A percentile compares a stretch with the other conserved stretches of the same genome.
phyloP scores from a whole-genome alignment of 2,888 invertebrate species.

The Meliscaeva auricollis region DNA sequence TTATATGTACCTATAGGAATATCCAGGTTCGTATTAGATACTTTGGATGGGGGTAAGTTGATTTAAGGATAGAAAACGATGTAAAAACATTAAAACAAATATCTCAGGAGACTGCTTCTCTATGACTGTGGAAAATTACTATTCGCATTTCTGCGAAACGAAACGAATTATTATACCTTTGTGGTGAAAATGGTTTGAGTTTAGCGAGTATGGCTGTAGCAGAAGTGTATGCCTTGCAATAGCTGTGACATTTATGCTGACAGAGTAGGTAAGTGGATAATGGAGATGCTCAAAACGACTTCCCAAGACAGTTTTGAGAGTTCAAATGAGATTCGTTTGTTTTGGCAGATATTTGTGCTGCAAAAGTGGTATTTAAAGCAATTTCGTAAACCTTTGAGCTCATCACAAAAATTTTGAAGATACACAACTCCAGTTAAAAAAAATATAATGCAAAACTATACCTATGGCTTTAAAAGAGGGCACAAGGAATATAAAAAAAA shows the following conservation, averaged over 20 bases:
- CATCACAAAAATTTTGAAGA: no score
- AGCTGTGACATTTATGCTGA: slow-evolving; percentile 48
- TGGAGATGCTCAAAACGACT: slow-evolving; percentile 1
- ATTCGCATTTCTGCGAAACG: slow-evolving; percentile 66
- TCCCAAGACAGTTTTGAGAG: background rate
- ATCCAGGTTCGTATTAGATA: no score
- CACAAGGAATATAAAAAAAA: no score
- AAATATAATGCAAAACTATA: no score
- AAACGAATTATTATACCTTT: slow-evolving; percentile 67
- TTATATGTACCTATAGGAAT: slow-evolving; percentile 7
- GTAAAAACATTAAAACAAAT: slow-evolving; percentile 38
- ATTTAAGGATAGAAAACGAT: slow-evolving; percentile 65
- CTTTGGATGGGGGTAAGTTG: slow-evolving; percentile 62
- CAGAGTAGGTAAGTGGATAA: slow-evolving; percentile 13
- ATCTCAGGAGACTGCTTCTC: slow-evolving; percentile 58
- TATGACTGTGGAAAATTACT: slow-evolving; percentile 70
- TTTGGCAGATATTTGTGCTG: background rate
- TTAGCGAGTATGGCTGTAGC: slow-evolving; percentile 1
- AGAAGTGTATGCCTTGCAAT: background rate
- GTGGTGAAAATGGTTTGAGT: slow-evolving; percentile 30
- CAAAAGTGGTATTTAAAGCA: background rate
- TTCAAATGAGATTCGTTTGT: background rate
- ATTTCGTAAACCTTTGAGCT: no score
- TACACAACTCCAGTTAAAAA: no score
- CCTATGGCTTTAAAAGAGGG: no score